These are phyloP conservation scores for Lerista edwardsae DNA, from an alignment of 2,797 vertebrate genomes.

Conservation along the genomic window DNA sequence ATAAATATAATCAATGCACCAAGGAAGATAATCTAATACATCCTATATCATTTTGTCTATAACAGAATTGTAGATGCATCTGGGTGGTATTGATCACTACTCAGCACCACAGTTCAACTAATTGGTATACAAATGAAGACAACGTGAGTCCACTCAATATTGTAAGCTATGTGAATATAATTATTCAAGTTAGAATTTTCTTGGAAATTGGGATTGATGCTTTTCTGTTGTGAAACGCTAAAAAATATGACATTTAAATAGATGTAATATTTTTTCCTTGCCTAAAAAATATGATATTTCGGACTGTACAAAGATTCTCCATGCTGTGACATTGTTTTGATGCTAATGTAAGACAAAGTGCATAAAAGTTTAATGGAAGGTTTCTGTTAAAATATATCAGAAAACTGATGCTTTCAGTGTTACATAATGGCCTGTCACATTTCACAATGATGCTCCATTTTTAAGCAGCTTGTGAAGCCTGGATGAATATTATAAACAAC, in stretches of 20 bases:
- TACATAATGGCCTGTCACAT: conserved; percentile 8
- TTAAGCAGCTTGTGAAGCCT: conserved; percentile 16
- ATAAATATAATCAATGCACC: background rate
- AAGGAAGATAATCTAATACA: background rate
- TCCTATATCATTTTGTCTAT: conserved; percentile 1
- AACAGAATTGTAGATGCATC: background rate
- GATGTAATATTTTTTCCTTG: background rate
- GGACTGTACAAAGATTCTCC: background rate
- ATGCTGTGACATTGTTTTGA: conserved; percentile 11
- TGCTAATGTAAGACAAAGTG: background rate
- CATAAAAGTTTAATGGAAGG: conserved; percentile 8
- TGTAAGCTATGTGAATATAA: background rate
- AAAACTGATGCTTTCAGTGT: background rate
- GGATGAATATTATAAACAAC: conserved; percentile 31
- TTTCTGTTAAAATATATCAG: background rate
- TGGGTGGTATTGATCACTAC: conserved; percentile 2
- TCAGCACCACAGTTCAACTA: background rate
- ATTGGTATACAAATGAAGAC: background rate
- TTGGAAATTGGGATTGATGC: background rate
- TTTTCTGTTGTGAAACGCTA: background rate
- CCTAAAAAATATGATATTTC: background rate
- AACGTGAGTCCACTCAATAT: background rate
- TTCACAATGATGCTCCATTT: conserved; percentile 8
- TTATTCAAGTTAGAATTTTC: background rate
- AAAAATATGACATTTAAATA: background rate